Conservation (phyloP, 2,797 vertebrate genomes). For the Darevskia mixta region DNA sequence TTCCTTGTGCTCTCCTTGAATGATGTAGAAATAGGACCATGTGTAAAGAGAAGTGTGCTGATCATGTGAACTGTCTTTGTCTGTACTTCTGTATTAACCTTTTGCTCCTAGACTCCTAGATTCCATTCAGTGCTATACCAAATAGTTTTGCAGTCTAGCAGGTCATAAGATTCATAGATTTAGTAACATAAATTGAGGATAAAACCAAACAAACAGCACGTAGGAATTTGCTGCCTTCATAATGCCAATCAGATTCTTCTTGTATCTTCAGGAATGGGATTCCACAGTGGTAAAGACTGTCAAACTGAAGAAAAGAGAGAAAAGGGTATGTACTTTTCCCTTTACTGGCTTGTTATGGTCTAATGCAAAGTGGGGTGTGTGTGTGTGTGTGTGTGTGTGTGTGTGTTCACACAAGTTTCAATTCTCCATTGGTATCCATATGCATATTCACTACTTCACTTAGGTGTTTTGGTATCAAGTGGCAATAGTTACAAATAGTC, state of each 20-base stretch:
- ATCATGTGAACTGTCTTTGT: neutral
- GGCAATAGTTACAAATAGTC: neutral
- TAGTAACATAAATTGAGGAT: neutral
- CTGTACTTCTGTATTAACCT: neutral
- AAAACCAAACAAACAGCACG: neutral
- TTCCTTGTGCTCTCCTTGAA: neutral
- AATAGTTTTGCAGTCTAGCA: neutral
- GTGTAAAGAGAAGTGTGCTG: neutral
- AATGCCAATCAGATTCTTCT: conserved; percentile 21
- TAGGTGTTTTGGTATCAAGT: neutral
- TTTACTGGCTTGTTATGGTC: neutral
- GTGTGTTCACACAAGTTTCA: neutral
- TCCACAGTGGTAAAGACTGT: conserved; percentile 88
- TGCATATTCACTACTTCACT: neutral
- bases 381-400: neutral
- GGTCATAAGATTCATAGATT: neutral
- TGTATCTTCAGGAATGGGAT: conserved; percentile 91
- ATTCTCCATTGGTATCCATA: neutral
- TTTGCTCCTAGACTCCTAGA: neutral
- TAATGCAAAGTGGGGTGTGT: neutral
- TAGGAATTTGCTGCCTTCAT: conserved; percentile 7
- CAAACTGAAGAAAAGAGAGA: conserved; percentile 92
- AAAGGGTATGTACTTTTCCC: conserved; percentile 85
- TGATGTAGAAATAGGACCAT: neutral
- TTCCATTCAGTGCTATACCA: neutral